Evolutionary conservation across 2,113 vertebrate genomes (phyloP), one percentile per base, ranked within the genome.

Genomic region (Hydropotes inermis): DNA sequence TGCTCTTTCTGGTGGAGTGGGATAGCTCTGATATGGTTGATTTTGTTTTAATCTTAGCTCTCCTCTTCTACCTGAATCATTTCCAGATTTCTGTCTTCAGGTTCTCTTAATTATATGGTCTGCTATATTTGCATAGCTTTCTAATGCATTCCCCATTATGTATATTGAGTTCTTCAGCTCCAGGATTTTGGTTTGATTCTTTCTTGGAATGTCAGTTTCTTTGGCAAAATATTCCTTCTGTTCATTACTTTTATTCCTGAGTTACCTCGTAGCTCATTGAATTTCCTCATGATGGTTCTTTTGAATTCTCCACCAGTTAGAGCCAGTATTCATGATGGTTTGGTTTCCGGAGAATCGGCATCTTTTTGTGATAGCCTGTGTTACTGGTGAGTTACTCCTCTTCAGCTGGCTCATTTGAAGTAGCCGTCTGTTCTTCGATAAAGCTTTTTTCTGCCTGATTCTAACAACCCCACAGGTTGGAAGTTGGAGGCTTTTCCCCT

Each of bases 111-210:
- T 25, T 25, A 9, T 6, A 1, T 2, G 33, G 12, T 11, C 10
- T 27, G 50, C 50, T 52, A 2, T 55, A 8, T 55, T 36, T 23
- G 21, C 81, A 36, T 5, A n/a, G 81, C n/a, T 27, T 27, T 36
- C 21, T 15, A 55, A 15, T 14, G 21, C 50, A 7, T 36, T 55
- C 33, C 36, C 9, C 13, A 6, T 27, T 7, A 8, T 1, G 0
- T 55, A 27, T 39, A 27, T 16, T 27, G 81, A 54, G 33, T 27
- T 14, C n/a, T 55, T 55, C n/a, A 55, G 81, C n/a, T 83, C 33
- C 81, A 55, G 78, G 13, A 27, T 36, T 55, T 54, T 55, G 78
- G 28, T 30, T 33, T 50, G 28, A 45, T 36, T 82, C 11, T 55
- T 55, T 39, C 7, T 55, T 83, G 54, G 21, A 21, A n/a, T 27